Evolutionary conservation across 2,797 vertebrate genomes (phyloP).

Genomic region (Heliangelus exortis): DNA sequence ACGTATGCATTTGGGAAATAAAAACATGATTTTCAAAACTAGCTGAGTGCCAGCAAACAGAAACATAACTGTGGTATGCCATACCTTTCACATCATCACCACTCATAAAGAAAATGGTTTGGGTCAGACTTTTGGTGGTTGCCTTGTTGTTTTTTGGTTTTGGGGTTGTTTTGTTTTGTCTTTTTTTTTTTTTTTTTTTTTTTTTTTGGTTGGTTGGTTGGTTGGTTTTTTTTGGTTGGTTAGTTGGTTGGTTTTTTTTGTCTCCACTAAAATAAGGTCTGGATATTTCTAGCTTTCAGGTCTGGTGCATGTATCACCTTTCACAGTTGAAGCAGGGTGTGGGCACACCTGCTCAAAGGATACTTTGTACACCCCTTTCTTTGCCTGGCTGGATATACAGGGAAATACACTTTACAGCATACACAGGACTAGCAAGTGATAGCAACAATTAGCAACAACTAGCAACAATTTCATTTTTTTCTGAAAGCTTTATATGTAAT

Average conservation of each 20-base stretch:
- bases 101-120: background rate
- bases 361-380: background rate
- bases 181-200: too few relatives aligned
- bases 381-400: fast-evolving
- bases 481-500: background rate
- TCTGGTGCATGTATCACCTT: background rate
- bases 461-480: background rate
- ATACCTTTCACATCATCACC: background rate
- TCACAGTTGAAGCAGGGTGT: background rate
- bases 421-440: background rate
- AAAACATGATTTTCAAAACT: background rate
- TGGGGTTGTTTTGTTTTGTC: too few relatives aligned
- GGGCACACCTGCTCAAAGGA: background rate
- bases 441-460: too few relatives aligned
- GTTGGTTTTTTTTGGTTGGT: fast-evolving
- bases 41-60: background rate
- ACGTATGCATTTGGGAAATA: constrained; percentile 45
- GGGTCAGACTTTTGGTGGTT: background rate
- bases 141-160: too few relatives aligned
- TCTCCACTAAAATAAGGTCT: background rate
- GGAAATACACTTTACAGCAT: background rate
- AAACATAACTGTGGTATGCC: background rate
- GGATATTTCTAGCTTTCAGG: background rate
- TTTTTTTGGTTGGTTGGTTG: background rate
- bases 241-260: fast-evolving